Base-by-base conservation (phyloP, 2,797 vertebrate species). In the Tachyglossus aculeatus region DNA sequence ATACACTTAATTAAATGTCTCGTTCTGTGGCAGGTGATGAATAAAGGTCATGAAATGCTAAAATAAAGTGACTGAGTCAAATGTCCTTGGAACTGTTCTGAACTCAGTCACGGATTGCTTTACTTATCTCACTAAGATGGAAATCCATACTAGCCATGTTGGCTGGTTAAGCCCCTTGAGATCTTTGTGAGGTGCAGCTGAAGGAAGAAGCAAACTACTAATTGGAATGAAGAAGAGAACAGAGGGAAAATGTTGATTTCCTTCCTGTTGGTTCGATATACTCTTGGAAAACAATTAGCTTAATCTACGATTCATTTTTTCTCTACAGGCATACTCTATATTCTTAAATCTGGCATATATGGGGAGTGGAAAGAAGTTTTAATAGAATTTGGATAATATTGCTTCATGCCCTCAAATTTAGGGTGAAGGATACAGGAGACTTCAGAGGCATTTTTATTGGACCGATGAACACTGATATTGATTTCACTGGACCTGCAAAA, bases 1-100 rank as follows among this genome's bases (percentile, higher is more conserved):
- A 68, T 85, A 75, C 78, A 83, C 68, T 87, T 87, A 83, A 85
- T 87, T 85, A 84, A 85, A 78, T 81, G 82, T 83, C 85, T 81
- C 73, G 55, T 81, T 81, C 80, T 73, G 78, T 83, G 76, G 39
- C 65, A 62, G 11, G 50, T 85, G 85, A 87, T 83, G 82, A 80
- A 85, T 78, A 83, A 71, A 73, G 73, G 73, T 80, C 80, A 71
- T 85, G 82, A 87, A 85, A 85, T 75, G 71, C 65, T 80, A 75
- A 74, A 71, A 71, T 62, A 75, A 67, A 56, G 73, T 58, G 78
- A 60, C 44, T 65, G 81, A 79, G 68, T 63, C 68, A 61, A 71
- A 62, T 56, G 48, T 50, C 32, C 33, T 55, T 43, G 32, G 67
- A 66, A 71, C 53, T 41, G 33, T 64, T 71, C 48, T 27, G 59